Evolutionary conservation across 1,140 invertebrate genomes (phyloP).

Genomic region (Orius laevigatus): DNA sequence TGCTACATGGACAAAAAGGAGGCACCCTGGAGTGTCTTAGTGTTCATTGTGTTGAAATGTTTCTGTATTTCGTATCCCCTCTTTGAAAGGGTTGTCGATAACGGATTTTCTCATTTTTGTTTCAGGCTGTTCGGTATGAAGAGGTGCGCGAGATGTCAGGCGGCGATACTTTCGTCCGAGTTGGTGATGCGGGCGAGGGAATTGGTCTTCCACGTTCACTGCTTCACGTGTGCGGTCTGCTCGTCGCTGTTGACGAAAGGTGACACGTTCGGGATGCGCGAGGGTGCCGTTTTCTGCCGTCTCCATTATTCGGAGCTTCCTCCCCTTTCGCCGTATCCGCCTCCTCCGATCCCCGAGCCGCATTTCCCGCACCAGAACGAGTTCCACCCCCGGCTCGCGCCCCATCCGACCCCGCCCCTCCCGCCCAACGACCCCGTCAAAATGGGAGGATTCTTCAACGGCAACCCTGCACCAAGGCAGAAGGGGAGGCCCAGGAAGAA

Average conservation of each 20-base stretch:
- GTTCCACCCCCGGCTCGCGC: slow-evolving; percentile 28
- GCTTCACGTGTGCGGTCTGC: slow-evolving; percentile 89
- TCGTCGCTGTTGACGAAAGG: slow-evolving; percentile 66
- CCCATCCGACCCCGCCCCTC: slow-evolving; percentile 15
- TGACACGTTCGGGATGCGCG: slow-evolving; percentile 85
- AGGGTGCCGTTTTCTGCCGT: slow-evolving; percentile 65
- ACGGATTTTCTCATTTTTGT: slow-evolving; percentile 21
- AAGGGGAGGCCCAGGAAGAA: slow-evolving; percentile 83
- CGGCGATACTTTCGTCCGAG: slow-evolving; percentile 80
- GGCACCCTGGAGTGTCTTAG: background rate
- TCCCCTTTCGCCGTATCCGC: slow-evolving; percentile 35
- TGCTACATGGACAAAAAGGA: too few relatives aligned
- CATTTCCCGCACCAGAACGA: slow-evolving; percentile 24
- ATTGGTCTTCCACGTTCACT: slow-evolving; percentile 85
- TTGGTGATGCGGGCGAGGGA: slow-evolving; percentile 88
- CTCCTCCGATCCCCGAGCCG: slow-evolving; percentile 30
- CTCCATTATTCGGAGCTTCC: slow-evolving; percentile 46
- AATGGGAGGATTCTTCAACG: slow-evolving; percentile 54
- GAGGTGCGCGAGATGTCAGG: slow-evolving; percentile 74
- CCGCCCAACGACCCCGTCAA: slow-evolving; percentile 25
- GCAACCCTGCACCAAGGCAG: slow-evolving; percentile 49
- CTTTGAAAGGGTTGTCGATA: too few relatives aligned
- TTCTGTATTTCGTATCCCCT: background rate
- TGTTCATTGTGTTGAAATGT: background rate
- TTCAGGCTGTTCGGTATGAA: slow-evolving; percentile 63